Conservation (phyloP, 2,888 invertebrate genomes). For the Sthenelais limicola region DNA sequence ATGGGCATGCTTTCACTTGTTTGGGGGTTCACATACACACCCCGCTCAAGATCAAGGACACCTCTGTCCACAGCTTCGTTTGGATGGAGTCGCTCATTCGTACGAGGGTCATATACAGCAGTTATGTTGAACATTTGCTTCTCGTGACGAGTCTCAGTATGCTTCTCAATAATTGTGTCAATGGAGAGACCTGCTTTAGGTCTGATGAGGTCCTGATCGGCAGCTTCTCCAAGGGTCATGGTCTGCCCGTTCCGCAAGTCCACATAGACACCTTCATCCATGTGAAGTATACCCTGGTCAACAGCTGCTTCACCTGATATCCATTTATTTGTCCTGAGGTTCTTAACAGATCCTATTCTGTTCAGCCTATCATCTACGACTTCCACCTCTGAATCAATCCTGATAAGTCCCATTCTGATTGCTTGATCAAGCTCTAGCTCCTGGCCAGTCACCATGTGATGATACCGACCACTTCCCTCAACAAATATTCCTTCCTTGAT, state of each 20-base stretch:
- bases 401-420: conserved; percentile 47
- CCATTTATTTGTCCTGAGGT: conserved; percentile 77
- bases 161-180: conserved; percentile 6
- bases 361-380: conserved; percentile 76
- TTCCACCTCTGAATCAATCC: conserved; percentile 11
- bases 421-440: conserved; percentile 79
- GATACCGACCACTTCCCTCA: conserved; percentile 45
- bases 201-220: conserved; percentile 52
- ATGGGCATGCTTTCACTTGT: conserved; percentile 77
- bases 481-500: conserved; percentile 48
- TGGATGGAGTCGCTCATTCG: conserved; percentile 76
- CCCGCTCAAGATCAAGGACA: conserved; percentile 72
- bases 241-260: conserved; percentile 82
- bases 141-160: conserved; percentile 39
- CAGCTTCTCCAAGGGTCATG: conserved; percentile 62
- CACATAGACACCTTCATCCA: conserved; percentile 37
- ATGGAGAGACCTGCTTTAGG: conserved; percentile 25
- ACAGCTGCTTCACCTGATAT: conserved; percentile 79
- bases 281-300: conserved; percentile 76
- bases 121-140: conserved; percentile 54
- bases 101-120: conserved; percentile 80
- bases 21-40: conserved; percentile 71
- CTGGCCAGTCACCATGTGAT: conserved; percentile 84
- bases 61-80: conserved; percentile 70
- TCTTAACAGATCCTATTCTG: conserved; percentile 75